Percentiles rank a stretch among this genome's conserved stretches.
Conservation (phyloP, 2,888 invertebrate genomes). For the Orchestes rusci region DNA sequence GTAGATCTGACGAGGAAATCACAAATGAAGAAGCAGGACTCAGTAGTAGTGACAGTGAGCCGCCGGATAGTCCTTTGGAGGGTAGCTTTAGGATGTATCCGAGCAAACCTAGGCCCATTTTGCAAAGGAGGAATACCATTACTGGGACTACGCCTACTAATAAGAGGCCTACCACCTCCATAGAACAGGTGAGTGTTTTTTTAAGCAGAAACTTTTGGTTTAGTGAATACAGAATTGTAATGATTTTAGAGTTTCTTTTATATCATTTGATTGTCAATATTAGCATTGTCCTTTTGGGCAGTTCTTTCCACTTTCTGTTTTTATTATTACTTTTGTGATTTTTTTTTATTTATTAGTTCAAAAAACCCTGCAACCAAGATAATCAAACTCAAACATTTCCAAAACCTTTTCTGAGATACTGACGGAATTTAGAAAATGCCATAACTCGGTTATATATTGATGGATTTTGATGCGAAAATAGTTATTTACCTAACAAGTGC, state of each 20-base stretch:
- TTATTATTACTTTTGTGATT: not conserved
- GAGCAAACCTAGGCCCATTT: slow-evolving; percentile 65
- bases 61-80: slow-evolving; percentile 47
- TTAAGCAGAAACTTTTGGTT: not conserved
- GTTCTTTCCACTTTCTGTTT: too few species aligned
- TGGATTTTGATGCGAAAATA: too few species aligned
- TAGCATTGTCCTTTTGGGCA: too few species aligned
- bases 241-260: not conserved
- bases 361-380: too few species aligned
- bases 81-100: slow-evolving; percentile 57
- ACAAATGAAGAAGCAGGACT: slow-evolving; percentile 33
- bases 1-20: slow-evolving; percentile 27
- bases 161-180: slow-evolving; percentile 54
- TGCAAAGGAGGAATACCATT: slow-evolving; percentile 80
- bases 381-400: too few species aligned
- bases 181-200: slow-evolving; percentile 61
- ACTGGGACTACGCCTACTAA: slow-evolving; percentile 71
- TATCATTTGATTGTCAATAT: not conserved
- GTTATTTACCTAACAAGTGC: too few species aligned
- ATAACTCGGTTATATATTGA: too few species aligned
- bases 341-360: not conserved
- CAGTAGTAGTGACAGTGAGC: slow-evolving; percentile 48
- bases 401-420: too few species aligned
- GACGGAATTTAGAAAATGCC: too few species aligned
- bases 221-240: not conserved